phyloP scores from a whole-genome alignment of 2,113 vertebrate genomes.

The Heterocephalus glaber region DNA sequence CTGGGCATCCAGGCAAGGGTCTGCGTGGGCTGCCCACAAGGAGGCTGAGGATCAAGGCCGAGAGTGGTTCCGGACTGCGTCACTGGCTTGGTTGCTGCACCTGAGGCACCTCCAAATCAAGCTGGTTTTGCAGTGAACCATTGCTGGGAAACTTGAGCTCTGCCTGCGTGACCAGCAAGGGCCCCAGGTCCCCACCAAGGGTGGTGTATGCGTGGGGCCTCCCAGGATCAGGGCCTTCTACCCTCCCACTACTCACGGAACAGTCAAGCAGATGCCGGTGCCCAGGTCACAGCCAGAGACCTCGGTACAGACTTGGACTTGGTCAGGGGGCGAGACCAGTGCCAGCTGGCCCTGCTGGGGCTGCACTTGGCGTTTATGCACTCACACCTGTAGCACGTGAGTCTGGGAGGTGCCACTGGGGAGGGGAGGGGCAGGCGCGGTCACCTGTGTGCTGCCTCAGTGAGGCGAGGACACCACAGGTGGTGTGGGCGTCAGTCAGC shows the following conservation, averaged over 20 bases:
- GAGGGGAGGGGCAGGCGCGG: not conserved
- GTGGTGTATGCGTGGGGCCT: not conserved
- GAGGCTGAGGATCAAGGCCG: not conserved
- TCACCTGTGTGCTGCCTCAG: too few species aligned
- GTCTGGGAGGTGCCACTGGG: not conserved
- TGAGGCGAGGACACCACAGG: not conserved
- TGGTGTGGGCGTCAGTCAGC: fast-evolving
- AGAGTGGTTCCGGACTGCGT: not conserved
- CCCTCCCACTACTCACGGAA: too few species aligned
- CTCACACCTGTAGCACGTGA: not conserved
- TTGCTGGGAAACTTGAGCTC: not conserved
- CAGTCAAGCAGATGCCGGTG: too few species aligned
- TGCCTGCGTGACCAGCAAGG: too few species aligned
- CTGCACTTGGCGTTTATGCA: not conserved
- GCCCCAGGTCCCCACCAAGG: not conserved
- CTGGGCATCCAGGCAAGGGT: not conserved
- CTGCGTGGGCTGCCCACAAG: not conserved
- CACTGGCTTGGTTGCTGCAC: not conserved
- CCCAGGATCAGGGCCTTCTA: not conserved
- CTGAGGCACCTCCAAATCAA: not conserved
- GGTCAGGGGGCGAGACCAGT: not conserved
- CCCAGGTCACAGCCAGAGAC: not conserved
- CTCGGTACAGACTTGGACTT: not conserved
- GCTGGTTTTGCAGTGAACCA: not conserved
- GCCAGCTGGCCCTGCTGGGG: not conserved